Evolutionary conservation across 2,888 invertebrate genomes (phyloP), one percentile per base, ranked within the genome.

Genomic region (Hydroisotoma schaefferi): DNA sequence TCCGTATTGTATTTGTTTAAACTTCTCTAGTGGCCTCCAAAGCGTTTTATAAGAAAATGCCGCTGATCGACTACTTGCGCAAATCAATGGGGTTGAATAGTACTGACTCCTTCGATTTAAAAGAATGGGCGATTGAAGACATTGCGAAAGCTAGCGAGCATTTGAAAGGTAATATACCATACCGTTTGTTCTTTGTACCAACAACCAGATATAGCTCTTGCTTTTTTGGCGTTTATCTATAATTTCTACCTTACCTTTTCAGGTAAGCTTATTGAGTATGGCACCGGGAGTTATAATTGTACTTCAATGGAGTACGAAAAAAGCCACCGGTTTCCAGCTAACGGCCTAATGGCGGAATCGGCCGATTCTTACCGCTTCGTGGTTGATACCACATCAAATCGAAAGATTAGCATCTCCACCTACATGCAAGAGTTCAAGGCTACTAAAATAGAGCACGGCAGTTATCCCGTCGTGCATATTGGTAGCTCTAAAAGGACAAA

Each of bases 401-500:
- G 8, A 18, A 28, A 1, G 18, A 33, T 63, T 18, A 55, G 53
- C 15, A 65, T 67, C 12, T 26, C 43, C 18, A 40, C 62, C 4
- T 61, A 63, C 40, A 59, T 67, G 20, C 23, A 37, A 18, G 28
- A 60, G 26, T 12, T 46, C 5, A 60, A 62, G 15, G 33, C 43
- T 57, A 78, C 79, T 74, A 77, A 76, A 64, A 72, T 81, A 38
- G 74, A 76, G 74, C 78, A 74, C 72, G 79, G 80, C 8, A 79
- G 82, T 72, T 75, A 83, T 63, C 83, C 83, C 25, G 83, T 82
- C 73, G 76, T 83, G 55, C 82, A 83, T 76, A 82, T 84, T 23
- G 83, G 83, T 25, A 69, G 57, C 15, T 37, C 28, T 10, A 55
- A 63, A 71, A 83, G 82, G 74, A 82, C 82, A 74, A 83, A 82